Evolutionary conservation across 2,113 vertebrate species (phyloP).

Genomic region (Ellobius talpinus): DNA sequence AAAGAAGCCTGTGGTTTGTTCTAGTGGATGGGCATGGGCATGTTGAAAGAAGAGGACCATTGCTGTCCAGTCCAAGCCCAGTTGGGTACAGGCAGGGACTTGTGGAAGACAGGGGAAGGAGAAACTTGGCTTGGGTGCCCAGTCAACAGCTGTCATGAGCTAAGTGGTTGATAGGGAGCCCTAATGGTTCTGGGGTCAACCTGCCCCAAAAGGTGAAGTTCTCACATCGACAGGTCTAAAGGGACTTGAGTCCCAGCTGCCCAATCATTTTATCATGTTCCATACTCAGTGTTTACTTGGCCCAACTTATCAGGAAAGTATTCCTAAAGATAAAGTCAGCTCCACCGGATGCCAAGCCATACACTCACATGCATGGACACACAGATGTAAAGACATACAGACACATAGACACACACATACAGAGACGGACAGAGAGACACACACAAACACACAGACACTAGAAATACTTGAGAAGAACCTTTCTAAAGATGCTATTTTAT

Average conservation of each 20-base stretch:
- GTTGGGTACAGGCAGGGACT: background rate
- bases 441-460: background rate
- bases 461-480: constrained; percentile 70
- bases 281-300: accelerated
- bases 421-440: background rate
- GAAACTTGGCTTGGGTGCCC: constrained; percentile 38
- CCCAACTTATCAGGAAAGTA: constrained; percentile 56
- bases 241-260: background rate
- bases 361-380: background rate
- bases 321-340: constrained; percentile 62
- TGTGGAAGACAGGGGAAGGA: background rate
- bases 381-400: background rate
- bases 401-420: constrained; percentile 14
- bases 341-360: background rate
- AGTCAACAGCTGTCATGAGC: background rate
- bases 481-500: constrained; percentile 72
- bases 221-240: constrained; percentile 3
- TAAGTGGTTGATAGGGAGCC: background rate
- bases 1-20: constrained; percentile 60
- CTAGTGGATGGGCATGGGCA: constrained; percentile 1
- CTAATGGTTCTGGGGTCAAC: background rate
- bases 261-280: background rate
- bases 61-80: background rate
- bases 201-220: background rate
- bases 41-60: constrained; percentile 20